Evolutionary conservation across 2,113 vertebrate genomes (phyloP), one percentile per base, ranked within the genome.

Genomic region (Thomomys bottae): DNA sequence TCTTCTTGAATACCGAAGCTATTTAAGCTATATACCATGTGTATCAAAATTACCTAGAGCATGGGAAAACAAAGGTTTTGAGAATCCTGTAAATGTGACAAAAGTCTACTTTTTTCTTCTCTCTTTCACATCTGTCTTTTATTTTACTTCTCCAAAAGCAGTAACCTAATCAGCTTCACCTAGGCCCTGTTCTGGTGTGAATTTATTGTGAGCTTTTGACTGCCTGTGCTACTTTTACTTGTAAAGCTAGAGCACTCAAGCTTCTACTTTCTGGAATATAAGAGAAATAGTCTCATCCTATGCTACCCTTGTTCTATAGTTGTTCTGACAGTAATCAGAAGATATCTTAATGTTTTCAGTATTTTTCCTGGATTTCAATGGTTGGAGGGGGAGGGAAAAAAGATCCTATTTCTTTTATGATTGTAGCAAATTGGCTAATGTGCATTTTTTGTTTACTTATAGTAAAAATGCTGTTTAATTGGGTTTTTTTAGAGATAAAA

Each of bases 31-130:
- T n/a, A n/a, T 96, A 96, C 94, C 97, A 89, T 97, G 95, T 97
- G 94, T 97, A 97, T 97, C 96, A 94, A 97, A 97, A 96, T 95
- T 97, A 89, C 97, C 91, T 97, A 95, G 95, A 96, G 96, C 96
- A 96, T 95, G 97, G 96, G 96, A 96, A 95, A 96, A 96, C 64
- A 93, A 94, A 97, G 97, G 64, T 89, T 96, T 97, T 96, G 95
- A 92, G 96, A 95, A 96, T 96, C 95, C 97, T 97, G 77, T 87
- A 97, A 97, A 95, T 97, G 96, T 97, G 97, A 95, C 95, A 92
- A 23, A 89, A 89, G 71, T 88, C 89, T 88, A 91, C 26, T 61
- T 21, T 61, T n/a, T 85, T 80, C 71, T 71, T 72, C 54, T 87
- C 82, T 85, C 49, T 96, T 88, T 94, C 82, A 73, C 92, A 89